Percentiles rank a stretch among this genome's conserved stretches.
These are phyloP conservation scores for human DNA, from an alignment of 2,113 vertebrate species.

Conservation along the genomic window DNA sequence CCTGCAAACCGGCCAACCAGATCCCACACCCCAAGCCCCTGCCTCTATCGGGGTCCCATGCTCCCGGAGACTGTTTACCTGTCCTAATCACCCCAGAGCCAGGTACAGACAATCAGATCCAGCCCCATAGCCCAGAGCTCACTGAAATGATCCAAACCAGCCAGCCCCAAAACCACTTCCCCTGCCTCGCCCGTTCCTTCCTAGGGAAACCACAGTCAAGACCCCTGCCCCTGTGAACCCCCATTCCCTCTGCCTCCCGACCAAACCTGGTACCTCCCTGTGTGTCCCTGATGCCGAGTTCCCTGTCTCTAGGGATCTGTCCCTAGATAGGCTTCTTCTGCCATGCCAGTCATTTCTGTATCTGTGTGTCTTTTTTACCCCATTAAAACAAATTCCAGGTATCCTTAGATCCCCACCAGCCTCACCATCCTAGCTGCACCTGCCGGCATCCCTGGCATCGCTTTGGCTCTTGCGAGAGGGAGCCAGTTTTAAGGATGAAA, in stretches of 20 bases:
- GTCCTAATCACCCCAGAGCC: background rate
- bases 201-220: background rate
- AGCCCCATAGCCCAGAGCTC: background rate
- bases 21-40: background rate
- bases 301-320: background rate
- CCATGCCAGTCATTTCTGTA: background rate
- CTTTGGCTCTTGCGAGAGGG: background rate
- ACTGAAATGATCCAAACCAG: background rate
- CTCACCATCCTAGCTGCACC: background rate
- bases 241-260: background rate
- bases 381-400: background rate
- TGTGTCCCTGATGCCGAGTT: fast-evolving
- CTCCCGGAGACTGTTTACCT: too few relatives aligned
- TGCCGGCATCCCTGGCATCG: fast-evolving
- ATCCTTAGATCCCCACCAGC: too few relatives aligned
- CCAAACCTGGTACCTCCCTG: fast-evolving
- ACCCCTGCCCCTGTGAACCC: background rate
- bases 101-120: background rate
- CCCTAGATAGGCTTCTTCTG: fast-evolving
- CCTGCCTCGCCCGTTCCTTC: background rate
- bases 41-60: fast-evolving
- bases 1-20: background rate
- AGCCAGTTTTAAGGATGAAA: background rate
- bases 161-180: fast-evolving
- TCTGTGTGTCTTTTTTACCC: background rate